phyloP scores from a whole-genome alignment of 2,888 invertebrate species.

The Hypomecis punctinalis region DNA sequence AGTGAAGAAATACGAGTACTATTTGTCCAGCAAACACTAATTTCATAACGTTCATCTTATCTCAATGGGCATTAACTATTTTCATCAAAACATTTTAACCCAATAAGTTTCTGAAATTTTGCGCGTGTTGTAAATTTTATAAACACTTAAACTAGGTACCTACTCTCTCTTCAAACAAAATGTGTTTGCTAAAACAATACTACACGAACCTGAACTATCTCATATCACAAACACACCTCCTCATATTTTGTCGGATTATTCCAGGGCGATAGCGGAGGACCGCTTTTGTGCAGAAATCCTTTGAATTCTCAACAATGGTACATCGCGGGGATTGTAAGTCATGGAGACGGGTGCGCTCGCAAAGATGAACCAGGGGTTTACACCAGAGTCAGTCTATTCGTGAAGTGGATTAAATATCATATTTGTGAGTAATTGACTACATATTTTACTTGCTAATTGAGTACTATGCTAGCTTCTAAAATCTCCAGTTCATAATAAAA shows the following conservation, averaged over 20 bases:
- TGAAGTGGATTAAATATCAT: conserved; percentile 89
- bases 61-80: too few species aligned
- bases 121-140: too few species aligned
- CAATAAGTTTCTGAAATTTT: too few species aligned
- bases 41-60: too few species aligned
- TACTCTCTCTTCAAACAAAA: not conserved
- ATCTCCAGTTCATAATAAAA: too few species aligned
- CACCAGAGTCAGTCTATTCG: conserved; percentile 89
- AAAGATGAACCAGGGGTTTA: conserved; percentile 93
- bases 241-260: conserved; percentile 43
- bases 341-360: conserved; percentile 94
- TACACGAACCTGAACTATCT: conserved; percentile 6
- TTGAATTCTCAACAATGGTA: conserved; percentile 89
- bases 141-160: too few species aligned
- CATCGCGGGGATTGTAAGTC: conserved; percentile 93
- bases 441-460: not conserved
- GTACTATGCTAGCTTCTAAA: too few species aligned
- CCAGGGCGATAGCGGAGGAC: conserved; percentile 93
- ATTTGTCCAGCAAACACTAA: too few species aligned
- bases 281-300: conserved; percentile 91
- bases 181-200: conserved; percentile 2
- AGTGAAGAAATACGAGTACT: too few species aligned
- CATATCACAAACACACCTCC: conserved; percentile 3
- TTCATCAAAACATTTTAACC: too few species aligned
- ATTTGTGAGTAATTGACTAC: conserved; percentile 77